Evolutionary conservation across 2,888 invertebrate genomes (phyloP).

Genomic region (Nezara viridula): DNA sequence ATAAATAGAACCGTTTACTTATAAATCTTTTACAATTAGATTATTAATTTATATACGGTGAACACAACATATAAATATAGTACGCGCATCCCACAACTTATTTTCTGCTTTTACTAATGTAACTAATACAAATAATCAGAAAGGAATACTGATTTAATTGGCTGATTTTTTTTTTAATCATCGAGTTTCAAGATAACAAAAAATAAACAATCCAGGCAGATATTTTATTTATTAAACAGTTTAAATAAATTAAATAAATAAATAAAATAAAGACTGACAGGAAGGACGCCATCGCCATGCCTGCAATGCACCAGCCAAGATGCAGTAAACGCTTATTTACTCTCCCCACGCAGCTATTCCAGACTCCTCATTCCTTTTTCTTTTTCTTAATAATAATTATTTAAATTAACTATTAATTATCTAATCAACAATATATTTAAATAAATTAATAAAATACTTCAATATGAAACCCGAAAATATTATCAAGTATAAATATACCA

Average conservation of each 20-base stretch:
- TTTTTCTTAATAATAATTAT: neutral
- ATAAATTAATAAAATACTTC: neutral
- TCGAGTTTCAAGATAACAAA: no score
- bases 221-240: neutral
- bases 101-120: no score
- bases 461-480: neutral
- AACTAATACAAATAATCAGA: no score
- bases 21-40: no score
- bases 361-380: neutral
- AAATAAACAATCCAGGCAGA: no score
- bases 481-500: neutral
- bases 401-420: neutral
- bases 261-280: neutral
- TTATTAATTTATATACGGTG: no score
- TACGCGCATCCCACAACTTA: no score
- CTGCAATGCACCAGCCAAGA: slow-evolving; percentile 48
- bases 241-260: neutral
- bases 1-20: no score
- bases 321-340: slow-evolving; percentile 3
- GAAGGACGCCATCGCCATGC: neutral
- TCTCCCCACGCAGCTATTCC: neutral
- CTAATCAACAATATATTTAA: neutral
- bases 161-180: no score
- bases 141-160: no score
- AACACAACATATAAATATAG: no score